phyloP scores from a whole-genome alignment of 2,888 invertebrate genomes.

The Noctua fimbriata region DNA sequence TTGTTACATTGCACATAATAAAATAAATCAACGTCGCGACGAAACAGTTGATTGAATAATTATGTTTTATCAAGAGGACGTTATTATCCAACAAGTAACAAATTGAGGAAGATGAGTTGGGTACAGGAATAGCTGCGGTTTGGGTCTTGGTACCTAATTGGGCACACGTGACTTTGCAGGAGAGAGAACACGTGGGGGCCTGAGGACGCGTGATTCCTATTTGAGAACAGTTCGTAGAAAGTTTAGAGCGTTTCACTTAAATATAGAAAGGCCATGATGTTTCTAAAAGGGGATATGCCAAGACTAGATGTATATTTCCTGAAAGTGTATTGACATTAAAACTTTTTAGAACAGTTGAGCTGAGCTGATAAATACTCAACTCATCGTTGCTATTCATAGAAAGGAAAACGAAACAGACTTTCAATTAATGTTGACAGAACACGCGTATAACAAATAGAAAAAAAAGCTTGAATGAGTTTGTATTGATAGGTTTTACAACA shows the following conservation, averaged over 20 bases:
- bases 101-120: constrained; percentile 62
- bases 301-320: not conserved
- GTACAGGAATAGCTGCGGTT: constrained; percentile 74
- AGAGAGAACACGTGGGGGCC: constrained; percentile 66
- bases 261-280: constrained; percentile 7
- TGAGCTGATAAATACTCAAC: not conserved
- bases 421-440: not conserved
- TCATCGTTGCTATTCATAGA: not conserved
- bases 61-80: constrained; percentile 55
- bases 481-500: constrained; percentile 22
- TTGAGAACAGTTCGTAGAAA: constrained; percentile 48
- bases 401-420: not conserved
- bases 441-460: constrained; percentile 14
- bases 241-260: constrained; percentile 29
- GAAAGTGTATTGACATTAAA: not conserved
- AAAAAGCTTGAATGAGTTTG: constrained; percentile 7
- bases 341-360: no score
- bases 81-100: constrained; percentile 55
- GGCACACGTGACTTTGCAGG: constrained; percentile 73
- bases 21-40: constrained; percentile 51
- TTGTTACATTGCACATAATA: constrained; percentile 58
- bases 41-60: constrained; percentile 58
- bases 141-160: constrained; percentile 73
- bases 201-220: constrained; percentile 65
- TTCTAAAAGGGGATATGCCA: constrained; percentile 14